A percentile compares a stretch with the other conserved stretches of the same genome.
phyloP scores from a whole-genome alignment of 35 echinoderm and acorn worm species.

The Apostichopus parvimensis region DNA sequence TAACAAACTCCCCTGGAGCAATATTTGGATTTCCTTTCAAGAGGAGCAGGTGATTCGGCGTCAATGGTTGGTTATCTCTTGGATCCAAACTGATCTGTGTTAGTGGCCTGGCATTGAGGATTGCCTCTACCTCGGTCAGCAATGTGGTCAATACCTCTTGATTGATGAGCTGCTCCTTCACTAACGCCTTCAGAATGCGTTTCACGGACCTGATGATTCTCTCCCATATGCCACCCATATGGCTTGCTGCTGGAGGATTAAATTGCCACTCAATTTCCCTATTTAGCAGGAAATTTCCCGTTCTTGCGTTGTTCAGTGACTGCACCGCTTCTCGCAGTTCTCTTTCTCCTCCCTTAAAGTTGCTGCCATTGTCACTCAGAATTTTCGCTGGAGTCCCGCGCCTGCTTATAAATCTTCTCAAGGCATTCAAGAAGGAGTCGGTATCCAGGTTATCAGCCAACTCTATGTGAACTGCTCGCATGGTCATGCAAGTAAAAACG shows the following conservation, averaged over 20 bases:
- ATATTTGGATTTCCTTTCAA: neutral
- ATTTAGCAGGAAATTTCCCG: neutral
- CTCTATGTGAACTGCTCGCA: neutral
- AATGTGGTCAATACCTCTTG: slow-evolving; percentile 16
- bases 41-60: slow-evolving; percentile 45
- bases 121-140: slow-evolving; percentile 25
- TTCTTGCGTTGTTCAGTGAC: neutral
- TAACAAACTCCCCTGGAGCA: slow-evolving; percentile 26
- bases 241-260: slow-evolving; percentile 1
- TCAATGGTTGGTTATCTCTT: neutral
- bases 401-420: neutral
- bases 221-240: slow-evolving; percentile 57
- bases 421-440: neutral
- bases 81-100: neutral
- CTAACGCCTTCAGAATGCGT: neutral
- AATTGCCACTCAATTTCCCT: slow-evolving; percentile 23
- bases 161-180: neutral
- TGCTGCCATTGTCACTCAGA: neutral
- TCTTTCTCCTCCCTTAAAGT: neutral
- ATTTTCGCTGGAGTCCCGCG: neutral
- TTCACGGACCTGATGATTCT: neutral
- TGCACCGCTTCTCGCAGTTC: neutral
- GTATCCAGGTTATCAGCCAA: too few species aligned
- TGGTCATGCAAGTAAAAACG: too few species aligned
- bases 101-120: slow-evolving; percentile 30